Conservation (phyloP, 1,140 invertebrate species). For the Proales similis region DNA sequence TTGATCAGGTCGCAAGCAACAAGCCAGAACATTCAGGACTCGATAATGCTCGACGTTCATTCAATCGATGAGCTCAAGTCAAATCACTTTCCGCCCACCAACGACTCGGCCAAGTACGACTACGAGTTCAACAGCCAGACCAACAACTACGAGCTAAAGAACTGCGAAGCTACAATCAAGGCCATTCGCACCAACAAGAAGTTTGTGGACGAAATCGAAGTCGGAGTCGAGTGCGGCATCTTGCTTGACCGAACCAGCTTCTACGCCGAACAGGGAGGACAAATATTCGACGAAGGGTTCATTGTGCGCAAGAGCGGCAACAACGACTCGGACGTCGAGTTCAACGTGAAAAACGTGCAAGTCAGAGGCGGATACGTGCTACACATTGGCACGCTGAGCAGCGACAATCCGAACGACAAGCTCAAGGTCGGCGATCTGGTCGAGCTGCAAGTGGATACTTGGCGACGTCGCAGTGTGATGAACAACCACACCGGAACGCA, state of each 20-base stretch:
- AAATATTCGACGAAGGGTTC: slow-evolving; percentile 93
- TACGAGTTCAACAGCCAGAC: slow-evolving; percentile 1
- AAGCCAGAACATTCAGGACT: background rate
- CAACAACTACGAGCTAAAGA: slow-evolving; percentile 52
- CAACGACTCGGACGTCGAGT: slow-evolving; percentile 46
- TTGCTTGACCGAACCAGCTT: slow-evolving; percentile 83
- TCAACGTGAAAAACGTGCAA: slow-evolving; percentile 88
- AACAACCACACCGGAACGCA: slow-evolving; percentile 99
- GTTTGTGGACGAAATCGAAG: slow-evolving; percentile 74
- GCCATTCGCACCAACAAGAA: slow-evolving; percentile 66
- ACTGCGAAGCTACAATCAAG: slow-evolving; percentile 55
- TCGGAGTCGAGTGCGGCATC: slow-evolving; percentile 82
- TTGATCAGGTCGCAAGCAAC: slow-evolving; percentile 55
- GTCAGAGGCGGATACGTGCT: slow-evolving; percentile 89
- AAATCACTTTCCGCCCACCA: slow-evolving; percentile 66
- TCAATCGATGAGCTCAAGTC: slow-evolving; percentile 82
- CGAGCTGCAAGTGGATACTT: slow-evolving; percentile 70
- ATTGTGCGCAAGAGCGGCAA: slow-evolving; percentile 66
- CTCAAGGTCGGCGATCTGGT: slow-evolving; percentile 75
- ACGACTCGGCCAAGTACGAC: slow-evolving; percentile 81
- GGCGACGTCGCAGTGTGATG: slow-evolving; percentile 65
- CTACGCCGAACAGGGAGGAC: slow-evolving; percentile 92
- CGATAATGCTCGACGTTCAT: slow-evolving; percentile 75
- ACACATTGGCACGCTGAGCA: slow-evolving; percentile 70
- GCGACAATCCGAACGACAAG: slow-evolving; percentile 40